Base-by-base conservation (phyloP, 2,888 invertebrate species). In the Nysson spinosus region DNA sequence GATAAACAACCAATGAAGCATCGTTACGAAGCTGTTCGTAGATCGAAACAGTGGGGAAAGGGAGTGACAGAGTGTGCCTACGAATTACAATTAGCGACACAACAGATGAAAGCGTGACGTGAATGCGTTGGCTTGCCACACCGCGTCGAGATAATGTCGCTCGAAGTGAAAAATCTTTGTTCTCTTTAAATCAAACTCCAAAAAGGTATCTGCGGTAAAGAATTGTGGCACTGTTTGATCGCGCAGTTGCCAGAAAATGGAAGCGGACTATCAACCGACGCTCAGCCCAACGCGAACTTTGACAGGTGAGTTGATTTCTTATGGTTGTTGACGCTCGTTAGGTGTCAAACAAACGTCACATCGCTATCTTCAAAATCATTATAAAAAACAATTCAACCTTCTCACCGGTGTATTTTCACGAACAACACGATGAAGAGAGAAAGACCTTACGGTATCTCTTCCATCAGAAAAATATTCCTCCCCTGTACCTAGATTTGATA, bases 231-330 rank as follows among this genome's bases (percentile, higher is more conserved):
- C 54, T 47, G 55, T 60, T 43, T 30, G 26, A 30, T 39, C 54
- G 49, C 17, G 39, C 43, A 28, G 47, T 73, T 54, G 40, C 44
- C 52, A 52, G 47, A 69, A 81, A 75, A 87, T 87, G 87, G 87
- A 87, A 84, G 85, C 87, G 73, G 84, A 86, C 76, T 87, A 85
- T 79, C 86, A 87, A 79, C 81, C 85, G 67, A 83, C 85, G 78
- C 81, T 79, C 54, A 87, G 83, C 78, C 86, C 86, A 71, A 83
- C 85, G 62, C 82, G 85, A 81, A 83, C 78, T 81, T 84, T 87
- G 84, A 86, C 86, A 87, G 87, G 87, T 87, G 73, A 82, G 64
- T 42, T 42, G 26, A 17, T 56, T 24, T 6, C 14, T 40, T 12
- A 52, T 37, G 49, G 63, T 70, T 67, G 73, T 75, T 75, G 72